Conservation (phyloP, 2,113 vertebrate species). For the Saguinus imperator region DNA sequence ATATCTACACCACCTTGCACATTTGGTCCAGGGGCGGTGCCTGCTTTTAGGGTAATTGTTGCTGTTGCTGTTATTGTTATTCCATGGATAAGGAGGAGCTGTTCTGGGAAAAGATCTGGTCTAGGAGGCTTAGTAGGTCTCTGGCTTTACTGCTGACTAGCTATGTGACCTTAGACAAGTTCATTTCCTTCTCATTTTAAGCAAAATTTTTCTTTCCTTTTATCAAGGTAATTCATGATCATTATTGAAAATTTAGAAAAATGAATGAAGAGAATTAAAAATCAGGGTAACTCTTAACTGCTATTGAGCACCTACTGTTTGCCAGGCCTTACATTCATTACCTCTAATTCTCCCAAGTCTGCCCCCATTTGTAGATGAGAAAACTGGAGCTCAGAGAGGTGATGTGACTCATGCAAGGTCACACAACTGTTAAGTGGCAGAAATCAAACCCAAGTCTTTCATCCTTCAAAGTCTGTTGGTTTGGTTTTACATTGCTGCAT, state of each 20-base stretch:
- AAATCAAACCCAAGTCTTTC: background rate
- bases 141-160: background rate
- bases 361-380: background rate
- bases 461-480: background rate
- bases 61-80: background rate
- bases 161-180: background rate
- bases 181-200: background rate
- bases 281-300: background rate
- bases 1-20: background rate
- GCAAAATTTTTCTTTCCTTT: background rate
- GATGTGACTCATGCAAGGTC: rapidly evolving
- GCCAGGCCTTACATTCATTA: background rate
- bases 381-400: background rate
- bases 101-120: background rate
- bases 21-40: background rate
- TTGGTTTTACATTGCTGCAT: background rate
- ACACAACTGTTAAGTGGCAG: background rate
- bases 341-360: background rate
- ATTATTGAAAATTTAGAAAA: background rate
- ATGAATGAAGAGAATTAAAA: background rate
- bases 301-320: background rate
- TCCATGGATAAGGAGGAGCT: background rate
- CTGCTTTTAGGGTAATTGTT: background rate
- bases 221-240: background rate
- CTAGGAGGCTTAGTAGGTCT: background rate